Evolutionary conservation across 2,888 invertebrate species (phyloP).

Genomic region (Chymomyza amoena): DNA sequence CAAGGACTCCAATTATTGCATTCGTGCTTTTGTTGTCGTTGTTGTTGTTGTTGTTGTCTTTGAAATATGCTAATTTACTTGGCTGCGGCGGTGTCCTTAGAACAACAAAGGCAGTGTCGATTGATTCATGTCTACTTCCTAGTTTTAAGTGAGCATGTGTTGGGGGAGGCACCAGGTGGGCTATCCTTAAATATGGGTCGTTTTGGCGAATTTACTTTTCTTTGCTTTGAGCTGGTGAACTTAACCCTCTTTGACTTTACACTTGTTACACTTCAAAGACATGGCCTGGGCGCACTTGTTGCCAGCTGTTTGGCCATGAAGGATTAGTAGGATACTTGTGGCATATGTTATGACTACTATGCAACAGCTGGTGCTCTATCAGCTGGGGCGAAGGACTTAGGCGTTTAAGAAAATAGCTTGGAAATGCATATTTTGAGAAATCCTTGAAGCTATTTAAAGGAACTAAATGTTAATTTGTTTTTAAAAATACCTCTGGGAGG

Average conservation of each 20-base stretch:
- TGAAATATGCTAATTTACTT: conserved; percentile 74
- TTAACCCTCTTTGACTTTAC: conserved; percentile 63
- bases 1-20: conserved; percentile 71
- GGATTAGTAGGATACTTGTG: conserved; percentile 1
- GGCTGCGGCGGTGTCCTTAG: conserved; percentile 22
- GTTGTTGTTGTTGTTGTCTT: conserved; percentile 42
- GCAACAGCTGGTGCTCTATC: conserved; percentile 4
- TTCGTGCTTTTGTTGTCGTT: conserved; percentile 32
- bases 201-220: conserved; percentile 6
- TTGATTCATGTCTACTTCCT: conserved; percentile 70
- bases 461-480: too few relatives aligned
- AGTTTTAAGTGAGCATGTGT: conserved; percentile 20
- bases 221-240: conserved; percentile 38
- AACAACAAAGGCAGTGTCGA: conserved; percentile 45
- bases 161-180: neutral
- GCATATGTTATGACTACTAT: neutral
- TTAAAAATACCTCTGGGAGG: too few relatives aligned
- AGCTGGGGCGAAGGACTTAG: neutral
- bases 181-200: conserved; percentile 30
- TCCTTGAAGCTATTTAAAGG: too few relatives aligned
- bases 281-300: conserved; percentile 54
- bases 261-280: conserved; percentile 65
- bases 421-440: too few relatives aligned
- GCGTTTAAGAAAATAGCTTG: too few relatives aligned
- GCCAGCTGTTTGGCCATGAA: conserved; percentile 47